Evolutionary conservation across 2,113 vertebrate species (phyloP).

Genomic region (Platysternon megacephalum): DNA sequence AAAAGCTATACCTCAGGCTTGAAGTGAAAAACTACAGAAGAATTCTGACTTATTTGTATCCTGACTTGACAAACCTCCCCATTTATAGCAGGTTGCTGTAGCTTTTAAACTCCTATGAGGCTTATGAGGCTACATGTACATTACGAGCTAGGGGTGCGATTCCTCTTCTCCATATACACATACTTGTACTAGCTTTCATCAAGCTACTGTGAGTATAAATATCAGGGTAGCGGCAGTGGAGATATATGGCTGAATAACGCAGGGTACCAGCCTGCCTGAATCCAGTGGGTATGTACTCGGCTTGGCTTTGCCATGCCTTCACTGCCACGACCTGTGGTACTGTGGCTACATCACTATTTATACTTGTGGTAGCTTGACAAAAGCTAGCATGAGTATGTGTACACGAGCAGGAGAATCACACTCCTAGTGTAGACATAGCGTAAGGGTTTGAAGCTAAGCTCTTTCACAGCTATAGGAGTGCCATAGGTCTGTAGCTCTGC

Average conservation of each 20-base stretch:
- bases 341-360: neutral
- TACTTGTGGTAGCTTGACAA: neutral
- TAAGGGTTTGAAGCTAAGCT: neutral
- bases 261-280: neutral
- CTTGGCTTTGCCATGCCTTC: neutral
- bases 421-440: neutral
- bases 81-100: neutral
- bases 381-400: neutral
- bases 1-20: rapidly evolving
- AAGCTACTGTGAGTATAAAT: neutral
- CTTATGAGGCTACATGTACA: neutral
- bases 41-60: neutral
- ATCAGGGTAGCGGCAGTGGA: neutral
- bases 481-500: neutral
- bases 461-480: neutral
- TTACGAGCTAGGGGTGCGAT: neutral
- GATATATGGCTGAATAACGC: neutral
- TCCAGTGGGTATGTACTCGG: neutral
- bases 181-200: neutral
- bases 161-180: neutral
- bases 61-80: neutral
- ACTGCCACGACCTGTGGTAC: neutral
- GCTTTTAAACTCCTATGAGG: neutral
- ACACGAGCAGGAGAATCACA: neutral
- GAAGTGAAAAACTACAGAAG: neutral